Evolutionary conservation across 2,888 invertebrate species (phyloP).

Genomic region (Sthenelais limicola): DNA sequence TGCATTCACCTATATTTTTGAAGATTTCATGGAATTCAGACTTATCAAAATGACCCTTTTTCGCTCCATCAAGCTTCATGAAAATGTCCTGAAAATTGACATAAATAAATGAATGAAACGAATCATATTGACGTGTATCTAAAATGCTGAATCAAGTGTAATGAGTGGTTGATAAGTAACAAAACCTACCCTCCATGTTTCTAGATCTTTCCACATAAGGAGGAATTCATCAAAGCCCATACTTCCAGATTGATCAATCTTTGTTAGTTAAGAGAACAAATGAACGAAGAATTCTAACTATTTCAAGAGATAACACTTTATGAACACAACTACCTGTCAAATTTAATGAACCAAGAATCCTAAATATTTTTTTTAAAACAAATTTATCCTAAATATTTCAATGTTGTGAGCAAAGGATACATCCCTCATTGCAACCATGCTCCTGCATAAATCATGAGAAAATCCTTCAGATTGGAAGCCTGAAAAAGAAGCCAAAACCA

Average conservation of each 20-base stretch:
- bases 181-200: not conserved
- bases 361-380: no score
- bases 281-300: no score
- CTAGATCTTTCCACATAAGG: not conserved
- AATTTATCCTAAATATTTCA: no score
- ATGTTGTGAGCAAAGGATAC: not conserved
- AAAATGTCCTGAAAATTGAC: conserved; percentile 1
- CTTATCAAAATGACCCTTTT: not conserved
- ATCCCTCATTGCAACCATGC: conserved; percentile 1
- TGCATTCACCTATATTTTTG: not conserved
- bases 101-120: not conserved
- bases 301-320: no score
- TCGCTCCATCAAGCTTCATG: not conserved
- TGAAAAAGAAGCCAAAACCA: not conserved
- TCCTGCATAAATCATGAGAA: not conserved
- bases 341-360: no score
- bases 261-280: no score
- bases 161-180: not conserved
- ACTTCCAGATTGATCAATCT: conserved; percentile 1
- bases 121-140: no score
- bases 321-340: no score
- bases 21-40: not conserved
- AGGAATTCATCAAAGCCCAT: not conserved
- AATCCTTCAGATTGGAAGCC: conserved; percentile 8
- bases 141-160: no score